Conservation (phyloP, 2,888 invertebrate species). For the Tipula confusa region DNA sequence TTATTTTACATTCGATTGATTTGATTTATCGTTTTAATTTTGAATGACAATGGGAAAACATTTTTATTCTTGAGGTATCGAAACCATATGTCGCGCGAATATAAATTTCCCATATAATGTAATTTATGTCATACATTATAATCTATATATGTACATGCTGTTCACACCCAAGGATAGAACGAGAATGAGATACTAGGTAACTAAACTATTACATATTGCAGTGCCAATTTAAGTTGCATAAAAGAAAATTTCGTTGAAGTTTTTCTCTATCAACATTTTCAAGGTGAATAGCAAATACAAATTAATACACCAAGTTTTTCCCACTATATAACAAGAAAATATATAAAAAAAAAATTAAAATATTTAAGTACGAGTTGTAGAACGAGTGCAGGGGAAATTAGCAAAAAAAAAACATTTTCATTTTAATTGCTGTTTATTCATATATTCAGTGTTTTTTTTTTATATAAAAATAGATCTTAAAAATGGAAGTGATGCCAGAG, state of each 20-base stretch:
- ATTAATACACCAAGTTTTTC: background rate
- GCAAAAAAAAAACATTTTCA: background rate
- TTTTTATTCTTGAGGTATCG: background rate
- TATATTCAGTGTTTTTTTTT: too few relatives aligned
- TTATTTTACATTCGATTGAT: background rate
- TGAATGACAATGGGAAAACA: background rate
- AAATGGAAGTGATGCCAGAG: background rate
- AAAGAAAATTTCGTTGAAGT: background rate
- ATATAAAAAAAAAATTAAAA: background rate
- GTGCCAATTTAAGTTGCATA: background rate
- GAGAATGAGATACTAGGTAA: background rate
- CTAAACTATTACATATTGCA: background rate
- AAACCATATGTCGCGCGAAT: background rate
- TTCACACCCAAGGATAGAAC: background rate
- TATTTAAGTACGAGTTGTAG: background rate
- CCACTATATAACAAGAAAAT: background rate
- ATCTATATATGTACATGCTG: background rate
- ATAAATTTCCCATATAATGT: background rate
- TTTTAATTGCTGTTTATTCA: background rate
- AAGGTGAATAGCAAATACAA: background rate
- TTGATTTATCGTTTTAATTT: slow-evolving; percentile 9
- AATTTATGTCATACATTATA: background rate
- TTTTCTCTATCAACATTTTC: background rate
- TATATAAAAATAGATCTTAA: background rate
- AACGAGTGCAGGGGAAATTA: background rate